phyloP scores from a whole-genome alignment of 2,113 vertebrate genomes.

The Albula goreensis region DNA sequence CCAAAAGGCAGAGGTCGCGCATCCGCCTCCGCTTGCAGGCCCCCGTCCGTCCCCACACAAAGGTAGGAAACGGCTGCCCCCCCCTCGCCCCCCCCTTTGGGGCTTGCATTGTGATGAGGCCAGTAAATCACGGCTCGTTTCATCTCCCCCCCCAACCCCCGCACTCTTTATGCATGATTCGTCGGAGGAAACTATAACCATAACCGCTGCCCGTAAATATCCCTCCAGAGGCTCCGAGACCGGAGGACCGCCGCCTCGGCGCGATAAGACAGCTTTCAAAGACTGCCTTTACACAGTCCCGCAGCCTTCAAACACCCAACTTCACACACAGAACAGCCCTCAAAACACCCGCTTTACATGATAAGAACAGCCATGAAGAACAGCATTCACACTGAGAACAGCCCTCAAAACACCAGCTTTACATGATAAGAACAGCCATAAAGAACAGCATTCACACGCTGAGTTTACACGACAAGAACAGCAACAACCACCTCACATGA shows the following conservation, averaged over 20 bases:
- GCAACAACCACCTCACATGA: too few relatives aligned
- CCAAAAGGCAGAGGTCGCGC: constrained; percentile 63
- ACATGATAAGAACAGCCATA: too few relatives aligned
- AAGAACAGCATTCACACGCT: too few relatives aligned
- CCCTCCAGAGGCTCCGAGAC: not conserved
- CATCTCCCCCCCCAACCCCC: constrained; percentile 49
- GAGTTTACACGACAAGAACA: too few relatives aligned
- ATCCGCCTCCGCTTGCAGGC: constrained; percentile 79
- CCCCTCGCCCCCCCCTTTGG: constrained; percentile 58
- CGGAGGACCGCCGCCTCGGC: not conserved
- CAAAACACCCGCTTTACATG: not conserved
- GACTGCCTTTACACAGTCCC: not conserved
- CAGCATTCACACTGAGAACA: not conserved
- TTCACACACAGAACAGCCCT: not conserved
- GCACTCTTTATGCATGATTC: constrained; percentile 73
- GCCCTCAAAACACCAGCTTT: not conserved
- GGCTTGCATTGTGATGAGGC: constrained; percentile 70
- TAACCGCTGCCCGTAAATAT: constrained; percentile 61
- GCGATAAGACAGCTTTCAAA: constrained; percentile 5
- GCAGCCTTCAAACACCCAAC: not conserved
- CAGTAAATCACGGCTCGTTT: constrained; percentile 85
- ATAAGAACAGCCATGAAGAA: not conserved
- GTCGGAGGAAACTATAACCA: constrained; percentile 77
- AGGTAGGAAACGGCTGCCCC: constrained; percentile 88
- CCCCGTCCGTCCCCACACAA: constrained; percentile 80